Conservation (phyloP, 2,113 vertebrate species). For the Pica pica region DNA sequence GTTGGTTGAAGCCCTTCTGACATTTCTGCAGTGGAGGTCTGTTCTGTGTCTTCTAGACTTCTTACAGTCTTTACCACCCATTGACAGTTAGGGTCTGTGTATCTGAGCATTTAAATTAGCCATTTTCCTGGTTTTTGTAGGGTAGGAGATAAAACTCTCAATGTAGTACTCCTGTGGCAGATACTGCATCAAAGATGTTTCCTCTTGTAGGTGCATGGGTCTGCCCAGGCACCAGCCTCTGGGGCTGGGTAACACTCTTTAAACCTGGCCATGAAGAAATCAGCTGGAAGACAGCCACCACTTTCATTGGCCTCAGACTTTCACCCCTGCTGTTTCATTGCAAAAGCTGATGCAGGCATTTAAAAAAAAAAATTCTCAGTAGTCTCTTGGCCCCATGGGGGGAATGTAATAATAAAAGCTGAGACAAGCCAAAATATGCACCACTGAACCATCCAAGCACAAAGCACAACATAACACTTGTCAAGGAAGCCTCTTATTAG, state of each 20-base stretch:
- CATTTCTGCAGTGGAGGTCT: neutral
- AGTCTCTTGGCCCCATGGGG: neutral
- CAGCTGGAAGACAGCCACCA: neutral
- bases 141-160: neutral
- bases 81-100: too few species aligned
- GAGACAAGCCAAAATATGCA: neutral
- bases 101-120: neutral
- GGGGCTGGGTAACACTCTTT: neutral
- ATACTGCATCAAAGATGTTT: neutral
- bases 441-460: neutral
- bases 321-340: neutral
- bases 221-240: neutral
- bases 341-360: neutral
- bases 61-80: neutral
- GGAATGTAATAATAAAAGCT: neutral
- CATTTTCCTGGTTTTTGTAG: too few species aligned
- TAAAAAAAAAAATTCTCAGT: neutral
- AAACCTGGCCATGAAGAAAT: neutral
- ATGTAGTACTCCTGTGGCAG: neutral
- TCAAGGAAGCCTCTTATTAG: neutral
- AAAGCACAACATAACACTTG: neutral
- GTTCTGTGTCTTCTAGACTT: neutral
- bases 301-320: neutral
- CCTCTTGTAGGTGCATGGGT: neutral
- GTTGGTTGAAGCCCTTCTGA: neutral